Base-by-base conservation (phyloP, 2,797 vertebrate genomes). In the Sebastes iracundus region DNA sequence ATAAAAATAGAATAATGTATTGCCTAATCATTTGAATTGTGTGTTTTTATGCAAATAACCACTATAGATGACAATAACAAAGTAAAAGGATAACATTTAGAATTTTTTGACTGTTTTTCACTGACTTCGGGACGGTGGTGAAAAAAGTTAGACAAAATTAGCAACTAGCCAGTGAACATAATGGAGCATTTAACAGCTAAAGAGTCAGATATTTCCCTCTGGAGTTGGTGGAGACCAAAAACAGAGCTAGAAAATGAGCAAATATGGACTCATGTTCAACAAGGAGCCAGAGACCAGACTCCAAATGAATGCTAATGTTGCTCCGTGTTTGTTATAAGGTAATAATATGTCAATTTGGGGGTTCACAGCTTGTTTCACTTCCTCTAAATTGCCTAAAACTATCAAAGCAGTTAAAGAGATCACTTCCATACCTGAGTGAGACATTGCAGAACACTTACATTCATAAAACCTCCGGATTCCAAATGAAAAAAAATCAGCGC, bases 401-500 rank as follows among this genome's bases (percentile, higher is more conserved):
- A 35, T 64, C 6, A 23, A 32, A 20, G 8, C 28, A 65, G 55
- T 53, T 58, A 32, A 74, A 62, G 14, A 32, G 55, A 75, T 74
- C 14, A 33, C 28, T 67, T 72, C 30, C 25, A 46, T 22, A 59
- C 33, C 63, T 32, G 64, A 80, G 52, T 73, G 58, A 86, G 72
- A 80, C 1, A 27, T 8, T 59, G 75, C 68, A 64, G 60, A 80
- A 20, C 69, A 33, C 66, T 59, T 7, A 16, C 55, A 70, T 84
- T 84, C 72, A 75, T 81, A 78, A 83, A 71, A 80, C 61, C 83
- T 59, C 30, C 7, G 7, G 69, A 75, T 46, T 83, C 59, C 79
- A 76, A 58, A 86, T 84, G 75, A 94, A 91, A 88, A 94, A 82
- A 92, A 85, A 91, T 92, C 58, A 22, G 56, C 38, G 8, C 83